A percentile compares a stretch with the other conserved stretches of the same genome.
These are phyloP conservation scores for Tetramorium parvispinum DNA, from an alignment of 1,140 invertebrate genomes.

Conservation along the genomic window DNA sequence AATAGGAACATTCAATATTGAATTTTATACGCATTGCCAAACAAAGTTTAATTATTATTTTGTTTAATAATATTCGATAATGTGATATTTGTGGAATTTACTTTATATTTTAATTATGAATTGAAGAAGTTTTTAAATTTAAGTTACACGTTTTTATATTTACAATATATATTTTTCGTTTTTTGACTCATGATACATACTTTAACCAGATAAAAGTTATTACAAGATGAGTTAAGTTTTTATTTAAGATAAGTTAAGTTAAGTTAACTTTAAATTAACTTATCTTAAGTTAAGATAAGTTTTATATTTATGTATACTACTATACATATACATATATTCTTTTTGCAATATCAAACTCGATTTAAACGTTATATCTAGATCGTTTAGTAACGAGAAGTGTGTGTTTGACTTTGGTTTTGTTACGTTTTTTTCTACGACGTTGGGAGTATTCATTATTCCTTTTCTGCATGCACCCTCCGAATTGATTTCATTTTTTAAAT, in stretches of 20 bases:
- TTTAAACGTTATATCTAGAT: not conserved
- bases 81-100: constrained; percentile 4
- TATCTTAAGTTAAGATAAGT: no score
- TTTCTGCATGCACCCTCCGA: not conserved
- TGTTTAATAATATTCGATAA: not conserved
- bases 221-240: no score
- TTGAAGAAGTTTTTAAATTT: not conserved
- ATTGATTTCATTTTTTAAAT: constrained; percentile 37
- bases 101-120: not conserved
- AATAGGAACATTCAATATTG: not conserved
- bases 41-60: not conserved
- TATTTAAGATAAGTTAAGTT: no score
- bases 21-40: constrained; percentile 16
- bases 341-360: not conserved
- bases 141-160: not conserved
- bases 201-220: not conserved
- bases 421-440: not conserved
- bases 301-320: not conserved
- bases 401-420: not conserved
- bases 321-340: not conserved
- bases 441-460: not conserved
- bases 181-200: not conserved
- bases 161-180: not conserved
- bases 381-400: not conserved
- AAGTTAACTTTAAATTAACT: no score